Evolutionary conservation across 2,113 vertebrate genomes (phyloP).

Genomic region (Myotis brandtii): DNA sequence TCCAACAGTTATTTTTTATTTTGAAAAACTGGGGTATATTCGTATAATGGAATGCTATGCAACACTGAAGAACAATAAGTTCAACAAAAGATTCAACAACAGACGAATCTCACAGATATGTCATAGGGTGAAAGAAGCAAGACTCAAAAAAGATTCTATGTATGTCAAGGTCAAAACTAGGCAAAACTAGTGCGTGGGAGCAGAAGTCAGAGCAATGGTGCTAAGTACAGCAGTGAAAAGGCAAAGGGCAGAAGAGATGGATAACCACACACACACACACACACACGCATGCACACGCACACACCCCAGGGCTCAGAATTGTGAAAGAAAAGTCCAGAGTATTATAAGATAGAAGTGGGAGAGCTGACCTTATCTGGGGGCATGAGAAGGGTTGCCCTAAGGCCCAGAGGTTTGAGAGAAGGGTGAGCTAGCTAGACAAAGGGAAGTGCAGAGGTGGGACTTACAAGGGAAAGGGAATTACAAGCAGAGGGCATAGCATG

Average conservation of each 20-base stretch:
- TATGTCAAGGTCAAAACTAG: not conserved
- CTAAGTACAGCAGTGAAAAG: not conserved
- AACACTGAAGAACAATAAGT: not conserved
- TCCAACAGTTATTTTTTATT: not conserved
- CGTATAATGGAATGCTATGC: not conserved
- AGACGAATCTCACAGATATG: not conserved
- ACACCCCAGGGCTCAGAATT: not conserved
- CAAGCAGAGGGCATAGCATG: not conserved
- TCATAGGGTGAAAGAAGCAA: not conserved
- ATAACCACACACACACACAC: not conserved
- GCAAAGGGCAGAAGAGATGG: not conserved
- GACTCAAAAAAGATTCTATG: not conserved
- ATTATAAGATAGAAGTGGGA: not conserved
- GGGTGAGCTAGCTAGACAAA: not conserved
- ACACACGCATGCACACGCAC: not conserved
- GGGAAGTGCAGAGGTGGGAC: not conserved
- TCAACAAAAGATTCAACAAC: too few species aligned
- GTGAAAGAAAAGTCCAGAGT: not conserved
- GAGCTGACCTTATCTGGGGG: not conserved
- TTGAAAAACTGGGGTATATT: not conserved
- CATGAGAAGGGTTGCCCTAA: not conserved
- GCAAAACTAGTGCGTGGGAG: not conserved
- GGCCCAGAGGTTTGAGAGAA: not conserved
- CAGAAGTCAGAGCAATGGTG: not conserved
- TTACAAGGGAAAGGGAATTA: not conserved